Conservation (phyloP, 2,888 invertebrate genomes). For the Sarcophaga caerulescens region DNA sequence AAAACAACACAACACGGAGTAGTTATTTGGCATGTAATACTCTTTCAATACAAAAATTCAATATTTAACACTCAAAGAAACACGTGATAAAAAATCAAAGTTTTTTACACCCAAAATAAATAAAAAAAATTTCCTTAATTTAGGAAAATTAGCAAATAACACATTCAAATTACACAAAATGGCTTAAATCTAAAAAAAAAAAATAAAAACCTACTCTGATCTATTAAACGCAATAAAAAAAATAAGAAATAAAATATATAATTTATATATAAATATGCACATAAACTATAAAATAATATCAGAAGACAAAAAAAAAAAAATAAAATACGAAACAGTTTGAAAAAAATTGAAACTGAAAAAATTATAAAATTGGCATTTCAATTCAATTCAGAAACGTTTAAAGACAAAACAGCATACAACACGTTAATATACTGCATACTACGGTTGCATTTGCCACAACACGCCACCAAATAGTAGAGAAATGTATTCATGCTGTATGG, state of each 20-base stretch:
- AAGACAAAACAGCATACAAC: slow-evolving; percentile 38
- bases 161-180: slow-evolving; percentile 53
- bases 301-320: neutral
- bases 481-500: neutral
- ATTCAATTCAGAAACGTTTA: slow-evolving; percentile 58
- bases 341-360: slow-evolving; percentile 25
- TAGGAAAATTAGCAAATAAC: slow-evolving; percentile 60
- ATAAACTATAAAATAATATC: slow-evolving; percentile 46
- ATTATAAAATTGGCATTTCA: slow-evolving; percentile 69
- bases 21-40: neutral
- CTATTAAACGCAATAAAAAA: slow-evolving; percentile 26
- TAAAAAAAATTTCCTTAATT: slow-evolving; percentile 52
- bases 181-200: neutral
- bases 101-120: too few species aligned
- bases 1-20: neutral
- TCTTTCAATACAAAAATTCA: slow-evolving; percentile 20
- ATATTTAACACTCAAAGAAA: slow-evolving; percentile 40
- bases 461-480: too few species aligned
- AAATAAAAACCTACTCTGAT: slow-evolving; percentile 32
- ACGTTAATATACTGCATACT: neutral
- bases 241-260: slow-evolving; percentile 24
- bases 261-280: slow-evolving; percentile 52
- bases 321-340: slow-evolving; percentile 14
- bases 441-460: slow-evolving; percentile 18
- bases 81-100: slow-evolving; percentile 32